Conservation (phyloP, 1,140 invertebrate species). For the Portunus trituberculatus region DNA sequence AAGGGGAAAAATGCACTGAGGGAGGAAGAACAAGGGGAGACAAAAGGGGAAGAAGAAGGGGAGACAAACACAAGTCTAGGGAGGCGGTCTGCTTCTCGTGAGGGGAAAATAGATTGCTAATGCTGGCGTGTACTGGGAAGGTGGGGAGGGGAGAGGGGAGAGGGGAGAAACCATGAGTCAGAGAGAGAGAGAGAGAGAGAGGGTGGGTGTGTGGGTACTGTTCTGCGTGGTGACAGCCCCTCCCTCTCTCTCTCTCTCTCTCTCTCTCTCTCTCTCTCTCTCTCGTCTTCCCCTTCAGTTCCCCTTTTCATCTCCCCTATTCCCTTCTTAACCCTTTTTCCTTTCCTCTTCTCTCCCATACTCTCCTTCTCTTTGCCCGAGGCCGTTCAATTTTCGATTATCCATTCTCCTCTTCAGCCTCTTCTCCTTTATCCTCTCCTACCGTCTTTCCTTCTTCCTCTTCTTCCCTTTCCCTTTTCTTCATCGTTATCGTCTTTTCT, state of each 20-base stretch:
- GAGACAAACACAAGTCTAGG: too few relatives aligned
- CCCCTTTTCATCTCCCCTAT: not conserved
- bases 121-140: not conserved
- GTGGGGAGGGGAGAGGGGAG: not conserved
- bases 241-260: not conserved
- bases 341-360: too few relatives aligned
- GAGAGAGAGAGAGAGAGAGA: constrained; percentile 17
- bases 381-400: too few relatives aligned
- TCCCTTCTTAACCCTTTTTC: not conserved
- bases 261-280: not conserved
- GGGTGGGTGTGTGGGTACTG: not conserved
- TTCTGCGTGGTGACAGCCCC: not conserved
- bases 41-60: too few relatives aligned
- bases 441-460: not conserved
- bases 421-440: not conserved
- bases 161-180: not conserved
- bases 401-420: too few relatives aligned
- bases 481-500: too few relatives aligned
- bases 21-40: too few relatives aligned
- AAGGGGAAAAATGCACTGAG: too few relatives aligned
- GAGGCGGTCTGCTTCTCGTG: not conserved
- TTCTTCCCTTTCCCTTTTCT: not conserved
- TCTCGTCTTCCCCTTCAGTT: not conserved
- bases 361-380: too few relatives aligned
- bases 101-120: constrained; percentile 14